Evolutionary conservation across 2,888 invertebrate species (phyloP), one percentile per base, ranked within the genome.

Genomic region (Aporophyla nigra): DNA sequence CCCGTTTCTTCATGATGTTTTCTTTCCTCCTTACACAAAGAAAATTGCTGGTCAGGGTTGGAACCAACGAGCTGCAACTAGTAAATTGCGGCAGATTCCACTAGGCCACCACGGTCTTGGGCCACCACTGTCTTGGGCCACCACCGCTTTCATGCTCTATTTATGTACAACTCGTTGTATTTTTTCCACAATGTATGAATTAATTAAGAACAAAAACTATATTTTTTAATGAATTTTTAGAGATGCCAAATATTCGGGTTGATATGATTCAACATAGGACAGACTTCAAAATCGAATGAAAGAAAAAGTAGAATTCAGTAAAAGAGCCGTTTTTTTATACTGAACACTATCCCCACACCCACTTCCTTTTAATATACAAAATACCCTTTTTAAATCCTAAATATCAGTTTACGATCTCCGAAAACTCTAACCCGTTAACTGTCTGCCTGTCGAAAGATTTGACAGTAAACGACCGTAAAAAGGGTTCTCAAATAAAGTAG

Each of bases 401-500:
- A 78, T 69, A 78, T 77, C 43, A 54, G 16, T 74, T 71, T 43
- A 72, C n/a, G 10, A 12, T 33, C 27, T 5, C 16, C 49, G 14
- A 66, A 68, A 77, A 69, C 74, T 73, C 40, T 19, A 73, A 59
- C 70, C 65, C 61, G 16, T 75, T 67, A 76, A 75, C 61, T 46
- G 54, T 19, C 43, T 12, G 74, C 27, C 67, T 76, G 82, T 77
- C 79, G 76, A 77, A 78, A 82, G 78, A 80, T 82, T 83, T 79
- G 86, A 85, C 85, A 83, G 71, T 78, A 83, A 86, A 82, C 76
- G 62, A 14, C 68, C 79, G 43, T 66, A 80, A 73, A 87, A 88
- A 77, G 83, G 84, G 80, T 82, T 78, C 40, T 74, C 65, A 89
- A 88, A 88, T 85, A 88, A 86, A 82, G 83, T 82, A 79, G 75